Evolutionary conservation across 2,797 vertebrate genomes (phyloP), one percentile per base, ranked within the genome.

Genomic region (Helarctos malayanus): DNA sequence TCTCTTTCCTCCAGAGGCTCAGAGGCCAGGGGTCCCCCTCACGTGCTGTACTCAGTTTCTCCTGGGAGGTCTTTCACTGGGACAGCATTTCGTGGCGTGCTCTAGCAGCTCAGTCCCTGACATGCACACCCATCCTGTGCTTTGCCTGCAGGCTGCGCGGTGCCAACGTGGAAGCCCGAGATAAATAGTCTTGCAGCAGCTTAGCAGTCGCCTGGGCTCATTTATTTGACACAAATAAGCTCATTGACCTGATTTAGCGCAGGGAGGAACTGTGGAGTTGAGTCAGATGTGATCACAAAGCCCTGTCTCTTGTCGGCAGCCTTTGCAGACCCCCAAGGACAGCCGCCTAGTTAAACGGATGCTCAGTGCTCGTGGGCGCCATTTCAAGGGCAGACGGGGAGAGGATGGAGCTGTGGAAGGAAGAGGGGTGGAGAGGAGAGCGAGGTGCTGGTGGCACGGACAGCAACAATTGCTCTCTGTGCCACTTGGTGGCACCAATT

Each of bases 401-500:
- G 59, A 69, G 32, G 81, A 14, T 2, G 13, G 49, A 75, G 76
- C 27, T 32, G 4, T 4, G 35, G 76, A 12, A 45, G 59, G 54
- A 63, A 41, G 18, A 80, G 12, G 54, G 35, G 16, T 19, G 11
- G 90, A 71, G 61, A 5, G 69, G 41, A 82, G 63, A 19, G 23
- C 1, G 57, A 61, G 15, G 29, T 18, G 65, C 71, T 11, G 59
- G 52, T 32, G 90, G 63, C n/a, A 12, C 4, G 1, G 32, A 12
- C 13, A 3, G 47, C 14, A 29, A 27, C 97, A 96, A 0, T 98
- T 97, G 92, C 96, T 63, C 7, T 79, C 76, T 78, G 47, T 54
- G 61, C 97, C 98, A 94, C 97, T 98, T 81, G 98, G 95, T 90
- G 98, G 97, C 97, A 65, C 96, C 97, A 97, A 5, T 57, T 89